Base-by-base conservation (phyloP, 2,113 vertebrate genomes). In the Himantopus leucocephalus region DNA sequence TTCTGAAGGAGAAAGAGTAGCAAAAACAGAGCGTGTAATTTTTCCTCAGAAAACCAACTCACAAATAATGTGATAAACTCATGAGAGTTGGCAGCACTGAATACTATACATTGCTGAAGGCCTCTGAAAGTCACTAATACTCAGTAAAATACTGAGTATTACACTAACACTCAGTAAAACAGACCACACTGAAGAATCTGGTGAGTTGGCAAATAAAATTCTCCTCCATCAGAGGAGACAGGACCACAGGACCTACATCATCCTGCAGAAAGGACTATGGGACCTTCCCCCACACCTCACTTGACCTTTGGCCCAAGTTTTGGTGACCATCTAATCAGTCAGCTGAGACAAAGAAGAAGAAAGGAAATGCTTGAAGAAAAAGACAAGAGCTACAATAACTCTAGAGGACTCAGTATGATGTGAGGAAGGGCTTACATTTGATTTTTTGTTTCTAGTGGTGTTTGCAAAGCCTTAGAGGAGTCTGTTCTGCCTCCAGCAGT, bases 1-100 rank as follows among this genome's bases (percentile, higher is more conserved):
- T 63, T 55, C 37, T 81, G 34, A 53, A 83, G 37, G 26, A 73
- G 22, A 63, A 84, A 81, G 50, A 8, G 35, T 79, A 48, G 35
- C 17, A 68, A 75, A 72, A 53, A 0, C 16, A 60, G 3, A 6
- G 6, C 19, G 1, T 35, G 37, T 30, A 1, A 6, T 37, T 70
- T 70, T 82, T 60, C 18, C 45, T 71, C 39, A 70, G 26, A 30
- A 79, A 73, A 59, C 32, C 41, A 80, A 16, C 3, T 45, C 48
- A 26, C 13, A 72, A 39, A 41, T 72, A 4, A 29, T 24, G 4
- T 60, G 14, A 59, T 21, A 77, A 90, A 77, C 4, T 55, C n/a
- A 13, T 21, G 24, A 76, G 47, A 45, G 5, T 20, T 68, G 63
- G 63, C 14, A 73, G 7, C 7, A 19, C 22, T 27, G 39, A 86